phyloP scores from a whole-genome alignment of 2,888 invertebrate species.

The Xanthorhoe designata region DNA sequence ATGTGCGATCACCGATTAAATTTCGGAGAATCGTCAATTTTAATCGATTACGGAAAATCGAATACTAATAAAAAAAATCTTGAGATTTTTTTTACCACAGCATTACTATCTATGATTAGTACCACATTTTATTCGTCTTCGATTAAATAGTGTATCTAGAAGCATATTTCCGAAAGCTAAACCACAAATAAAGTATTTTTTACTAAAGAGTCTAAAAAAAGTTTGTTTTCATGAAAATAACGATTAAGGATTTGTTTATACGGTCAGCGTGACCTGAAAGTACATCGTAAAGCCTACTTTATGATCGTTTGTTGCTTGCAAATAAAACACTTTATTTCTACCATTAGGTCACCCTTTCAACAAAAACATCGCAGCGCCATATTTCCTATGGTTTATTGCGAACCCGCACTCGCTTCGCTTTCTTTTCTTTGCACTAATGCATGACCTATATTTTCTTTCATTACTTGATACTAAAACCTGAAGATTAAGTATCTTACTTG shows the following conservation, averaged over 20 bases:
- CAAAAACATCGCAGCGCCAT: constrained; percentile 48
- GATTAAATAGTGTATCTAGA: no score
- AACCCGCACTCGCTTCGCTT: constrained; percentile 14
- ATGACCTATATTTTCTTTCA: constrained; percentile 41
- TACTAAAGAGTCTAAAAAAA: not conserved
- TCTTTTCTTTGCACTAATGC: constrained; percentile 33
- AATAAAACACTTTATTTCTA: constrained; percentile 46
- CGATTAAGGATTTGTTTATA: constrained; percentile 19
- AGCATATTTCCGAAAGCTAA: no score
- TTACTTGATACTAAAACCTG: constrained; percentile 25
- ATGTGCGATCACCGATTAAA: constrained; percentile 39
- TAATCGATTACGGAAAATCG: constrained; percentile 45
- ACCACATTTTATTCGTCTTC: no score
- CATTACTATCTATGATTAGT: no score
- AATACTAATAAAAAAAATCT: not conserved
- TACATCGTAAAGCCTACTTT: constrained; percentile 30
- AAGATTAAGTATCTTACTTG: constrained; percentile 16
- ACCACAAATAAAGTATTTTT: no score
- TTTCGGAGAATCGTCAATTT: constrained; percentile 47
- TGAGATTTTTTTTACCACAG: not conserved
- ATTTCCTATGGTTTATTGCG: constrained; percentile 44
- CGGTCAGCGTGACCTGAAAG: constrained; percentile 19
- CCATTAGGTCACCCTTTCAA: constrained; percentile 51
- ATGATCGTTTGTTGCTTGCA: constrained; percentile 40
- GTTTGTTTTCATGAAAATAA: constrained; percentile 10